Conservation (phyloP, 1,140 invertebrate species). For the Adoxophyes honmai region DNA sequence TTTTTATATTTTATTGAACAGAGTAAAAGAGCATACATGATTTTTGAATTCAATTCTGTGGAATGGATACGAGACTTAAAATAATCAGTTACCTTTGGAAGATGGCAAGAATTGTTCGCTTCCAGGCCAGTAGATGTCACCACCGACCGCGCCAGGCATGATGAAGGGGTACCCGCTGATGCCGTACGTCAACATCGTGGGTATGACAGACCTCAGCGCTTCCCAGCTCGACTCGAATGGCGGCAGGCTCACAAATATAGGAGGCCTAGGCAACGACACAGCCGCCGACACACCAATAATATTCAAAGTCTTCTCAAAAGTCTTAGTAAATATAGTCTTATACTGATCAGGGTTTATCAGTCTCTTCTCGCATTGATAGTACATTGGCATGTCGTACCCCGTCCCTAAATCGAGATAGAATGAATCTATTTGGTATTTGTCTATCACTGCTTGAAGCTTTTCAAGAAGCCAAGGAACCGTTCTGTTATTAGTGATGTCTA, state of each 20-base stretch:
- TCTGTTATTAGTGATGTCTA: slow-evolving; percentile 90
- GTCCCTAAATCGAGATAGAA: slow-evolving; percentile 95
- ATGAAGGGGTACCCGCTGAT: slow-evolving; percentile 94
- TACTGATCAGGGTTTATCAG: slow-evolving; percentile 89
- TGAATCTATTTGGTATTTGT: slow-evolving; percentile 89
- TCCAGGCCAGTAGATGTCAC: slow-evolving; percentile 83
- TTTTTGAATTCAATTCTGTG: too few species aligned
- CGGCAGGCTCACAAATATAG: slow-evolving; percentile 91
- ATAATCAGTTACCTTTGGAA: slow-evolving; percentile 41
- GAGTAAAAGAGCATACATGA: too few species aligned
- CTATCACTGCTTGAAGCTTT: slow-evolving; percentile 84
- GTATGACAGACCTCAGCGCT: slow-evolving; percentile 89
- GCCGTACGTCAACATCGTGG: slow-evolving; percentile 91
- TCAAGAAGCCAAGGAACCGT: slow-evolving; percentile 88
- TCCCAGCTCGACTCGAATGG: slow-evolving; percentile 93
- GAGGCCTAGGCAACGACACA: slow-evolving; percentile 87
- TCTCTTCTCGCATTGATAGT: slow-evolving; percentile 86
- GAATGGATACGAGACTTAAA: too few species aligned
- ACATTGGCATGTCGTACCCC: slow-evolving; percentile 90
- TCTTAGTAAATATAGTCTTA: slow-evolving; percentile 84
- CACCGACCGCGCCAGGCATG: slow-evolving; percentile 95
- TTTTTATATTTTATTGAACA: too few species aligned
- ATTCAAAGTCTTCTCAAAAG: slow-evolving; percentile 80
- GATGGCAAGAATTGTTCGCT: slow-evolving; percentile 72
- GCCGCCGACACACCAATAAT: slow-evolving; percentile 91